phyloP scores from a whole-genome alignment of 2,888 invertebrate genomes.

The Parnassius apollo region DNA sequence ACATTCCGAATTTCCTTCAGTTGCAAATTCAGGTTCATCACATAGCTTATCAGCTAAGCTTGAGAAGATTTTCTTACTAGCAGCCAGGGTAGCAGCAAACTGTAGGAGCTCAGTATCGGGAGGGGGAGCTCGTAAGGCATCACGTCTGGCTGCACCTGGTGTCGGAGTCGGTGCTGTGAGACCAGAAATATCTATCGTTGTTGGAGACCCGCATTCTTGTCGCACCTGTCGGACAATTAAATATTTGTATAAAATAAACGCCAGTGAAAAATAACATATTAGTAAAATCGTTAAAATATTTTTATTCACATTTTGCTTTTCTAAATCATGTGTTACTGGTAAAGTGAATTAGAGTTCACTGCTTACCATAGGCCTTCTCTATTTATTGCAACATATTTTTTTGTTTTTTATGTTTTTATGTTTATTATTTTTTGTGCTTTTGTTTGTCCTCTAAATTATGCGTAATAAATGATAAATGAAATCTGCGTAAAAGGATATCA shows the following conservation, averaged over 20 bases:
- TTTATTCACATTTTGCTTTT: too few relatives aligned
- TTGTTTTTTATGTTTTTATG: too few relatives aligned
- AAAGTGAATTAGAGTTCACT: too few relatives aligned
- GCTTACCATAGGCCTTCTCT: too few relatives aligned
- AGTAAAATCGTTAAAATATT: too few relatives aligned
- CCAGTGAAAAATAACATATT: too few relatives aligned
- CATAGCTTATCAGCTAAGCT: conserved; percentile 90
- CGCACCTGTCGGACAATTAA: conserved; percentile 49
- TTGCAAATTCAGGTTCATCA: conserved; percentile 85
- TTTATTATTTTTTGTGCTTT: too few relatives aligned
- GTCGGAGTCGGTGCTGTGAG: conserved; percentile 46
- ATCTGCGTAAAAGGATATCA: too few relatives aligned
- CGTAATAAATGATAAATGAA: too few relatives aligned
- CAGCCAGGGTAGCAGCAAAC: conserved; percentile 84
- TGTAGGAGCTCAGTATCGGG: conserved; percentile 84
- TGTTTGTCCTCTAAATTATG: too few relatives aligned
- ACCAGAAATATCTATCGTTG: conserved; percentile 51
- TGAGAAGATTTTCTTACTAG: conserved; percentile 91
- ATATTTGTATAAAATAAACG: background rate
- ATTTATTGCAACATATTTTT: too few relatives aligned
- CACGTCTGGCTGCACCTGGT: conserved; percentile 52
- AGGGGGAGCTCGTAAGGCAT: conserved; percentile 79
- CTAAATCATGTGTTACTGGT: too few relatives aligned
- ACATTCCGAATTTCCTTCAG: conserved; percentile 85
- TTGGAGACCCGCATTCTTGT: conserved; percentile 67